A percentile compares a stretch with the other conserved stretches of the same genome.
Conservation (phyloP, 2,113 vertebrate genomes). For the Acinonyx jubatus region DNA sequence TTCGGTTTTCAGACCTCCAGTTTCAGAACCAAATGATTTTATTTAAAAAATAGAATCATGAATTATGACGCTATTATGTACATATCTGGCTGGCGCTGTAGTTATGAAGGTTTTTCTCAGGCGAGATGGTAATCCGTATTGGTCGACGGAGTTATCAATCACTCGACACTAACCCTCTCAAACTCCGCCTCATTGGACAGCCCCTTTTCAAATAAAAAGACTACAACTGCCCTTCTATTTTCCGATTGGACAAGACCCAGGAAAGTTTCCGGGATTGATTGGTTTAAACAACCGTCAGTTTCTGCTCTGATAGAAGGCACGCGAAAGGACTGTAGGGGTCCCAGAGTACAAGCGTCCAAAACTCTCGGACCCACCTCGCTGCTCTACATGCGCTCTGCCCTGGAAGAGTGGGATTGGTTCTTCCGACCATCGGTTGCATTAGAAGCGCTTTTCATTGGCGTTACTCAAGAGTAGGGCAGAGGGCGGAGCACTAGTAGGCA, state of each 20-base stretch:
- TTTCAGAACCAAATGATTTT: neutral
- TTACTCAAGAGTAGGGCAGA: neutral
- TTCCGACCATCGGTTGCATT: neutral
- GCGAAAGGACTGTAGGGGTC: neutral
- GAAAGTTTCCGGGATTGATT: conserved; percentile 16
- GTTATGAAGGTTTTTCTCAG: neutral
- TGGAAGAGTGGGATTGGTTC: conserved; percentile 60
- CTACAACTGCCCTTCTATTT: neutral
- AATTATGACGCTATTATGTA: neutral
- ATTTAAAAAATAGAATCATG: neutral
- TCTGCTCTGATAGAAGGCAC: neutral
- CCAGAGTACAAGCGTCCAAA: neutral
- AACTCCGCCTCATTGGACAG: neutral
- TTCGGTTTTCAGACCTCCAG: neutral
- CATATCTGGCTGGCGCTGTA: neutral
- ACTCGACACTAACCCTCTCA: neutral
- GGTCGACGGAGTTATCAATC: conserved; percentile 43
- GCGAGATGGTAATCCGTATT: neutral
- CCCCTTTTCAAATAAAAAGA: conserved; percentile 42
- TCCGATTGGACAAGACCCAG: conserved; percentile 3
- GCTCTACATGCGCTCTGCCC: neutral
- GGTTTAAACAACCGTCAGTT: neutral
- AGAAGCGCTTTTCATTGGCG: conserved; percentile 63
- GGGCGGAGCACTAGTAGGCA: conserved; percentile 17
- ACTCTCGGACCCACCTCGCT: neutral